Evolutionary conservation across 1,140 invertebrate species (phyloP).

Genomic region (Drosophila simulans): DNA sequence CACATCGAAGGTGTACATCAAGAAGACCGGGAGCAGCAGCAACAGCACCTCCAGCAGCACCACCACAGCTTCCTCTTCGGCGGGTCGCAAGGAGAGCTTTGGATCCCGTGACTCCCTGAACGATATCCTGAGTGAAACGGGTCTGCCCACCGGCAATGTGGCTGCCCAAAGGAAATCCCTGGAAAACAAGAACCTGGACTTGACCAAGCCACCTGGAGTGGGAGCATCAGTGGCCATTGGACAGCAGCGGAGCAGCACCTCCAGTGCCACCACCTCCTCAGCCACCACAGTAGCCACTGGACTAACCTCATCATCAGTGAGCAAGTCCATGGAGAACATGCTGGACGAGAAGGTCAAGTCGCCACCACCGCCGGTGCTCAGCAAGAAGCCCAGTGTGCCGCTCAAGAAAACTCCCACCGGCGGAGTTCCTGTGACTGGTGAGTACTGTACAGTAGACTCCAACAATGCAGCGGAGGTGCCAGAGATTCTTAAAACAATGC

Average conservation of each 20-base stretch:
- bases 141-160: slow-evolving; percentile 81
- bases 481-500: background rate
- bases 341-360: slow-evolving; percentile 80
- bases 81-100: slow-evolving; percentile 83
- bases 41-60: slow-evolving; percentile 45
- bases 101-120: slow-evolving; percentile 83
- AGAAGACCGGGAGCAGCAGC: slow-evolving; percentile 73
- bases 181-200: slow-evolving; percentile 84
- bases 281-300: slow-evolving; percentile 16
- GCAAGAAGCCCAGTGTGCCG: slow-evolving; percentile 87
- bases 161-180: slow-evolving; percentile 86
- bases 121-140: slow-evolving; percentile 81
- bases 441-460: slow-evolving; percentile 14
- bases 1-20: slow-evolving; percentile 80
- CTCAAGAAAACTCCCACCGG: slow-evolving; percentile 87
- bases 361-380: slow-evolving; percentile 78
- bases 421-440: slow-evolving; percentile 84
- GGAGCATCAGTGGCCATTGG: slow-evolving; percentile 24
- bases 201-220: slow-evolving; percentile 66
- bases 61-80: slow-evolving; percentile 48
- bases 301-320: slow-evolving; percentile 50
- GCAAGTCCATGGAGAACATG: slow-evolving; percentile 80
- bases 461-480: background rate
- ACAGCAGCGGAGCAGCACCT: slow-evolving; percentile 47
- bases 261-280: slow-evolving; percentile 16